These are phyloP conservation scores for Cinclus mexicanus DNA, from an alignment of 2,113 vertebrate species.

Conservation along the genomic window DNA sequence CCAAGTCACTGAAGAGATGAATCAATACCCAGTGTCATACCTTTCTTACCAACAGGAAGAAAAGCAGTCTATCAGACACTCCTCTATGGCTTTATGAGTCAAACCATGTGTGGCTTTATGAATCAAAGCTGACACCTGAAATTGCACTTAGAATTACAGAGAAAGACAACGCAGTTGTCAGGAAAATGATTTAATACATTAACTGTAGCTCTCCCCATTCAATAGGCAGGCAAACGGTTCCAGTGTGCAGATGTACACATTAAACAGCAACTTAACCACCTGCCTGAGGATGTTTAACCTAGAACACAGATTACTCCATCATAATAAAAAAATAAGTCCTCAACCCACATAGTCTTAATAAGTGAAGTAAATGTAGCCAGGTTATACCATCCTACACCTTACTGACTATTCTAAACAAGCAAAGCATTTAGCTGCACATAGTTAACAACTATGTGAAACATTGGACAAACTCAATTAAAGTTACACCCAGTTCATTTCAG, in stretches of 20 bases:
- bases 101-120: neutral
- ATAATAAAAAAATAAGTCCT: neutral
- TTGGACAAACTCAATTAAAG: neutral
- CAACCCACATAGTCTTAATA: neutral
- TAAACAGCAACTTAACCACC: neutral
- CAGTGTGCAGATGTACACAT: neutral
- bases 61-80: neutral
- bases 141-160: neutral
- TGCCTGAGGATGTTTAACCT: neutral
- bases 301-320: neutral
- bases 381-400: neutral
- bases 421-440: neutral
- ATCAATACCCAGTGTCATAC: neutral
- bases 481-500: neutral
- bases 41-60: neutral
- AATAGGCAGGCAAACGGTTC: neutral
- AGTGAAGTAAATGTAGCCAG: neutral
- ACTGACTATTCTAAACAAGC: neutral
- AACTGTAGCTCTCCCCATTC: neutral
- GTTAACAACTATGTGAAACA: neutral
- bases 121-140: slow-evolving; percentile 19
- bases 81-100: neutral
- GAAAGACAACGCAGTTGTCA: neutral
- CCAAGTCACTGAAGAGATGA: neutral
- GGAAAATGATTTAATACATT: neutral